These are phyloP conservation scores for Fistularia tabacaria DNA, from an alignment of 2,797 vertebrate species.

Conservation along the genomic window DNA sequence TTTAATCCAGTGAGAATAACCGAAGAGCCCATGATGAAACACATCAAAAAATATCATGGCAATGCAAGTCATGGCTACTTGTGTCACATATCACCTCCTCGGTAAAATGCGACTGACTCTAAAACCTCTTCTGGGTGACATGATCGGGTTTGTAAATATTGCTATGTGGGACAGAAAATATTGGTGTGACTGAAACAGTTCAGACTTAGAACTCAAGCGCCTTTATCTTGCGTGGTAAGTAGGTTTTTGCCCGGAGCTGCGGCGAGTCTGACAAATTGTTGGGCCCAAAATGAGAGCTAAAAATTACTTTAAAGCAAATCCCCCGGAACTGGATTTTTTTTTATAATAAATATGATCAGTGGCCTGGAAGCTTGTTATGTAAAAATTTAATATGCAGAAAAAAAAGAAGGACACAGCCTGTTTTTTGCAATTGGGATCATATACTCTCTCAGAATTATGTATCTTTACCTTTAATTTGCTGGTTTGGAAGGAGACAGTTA, in stretches of 20 bases:
- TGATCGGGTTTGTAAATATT: conserved; percentile 5
- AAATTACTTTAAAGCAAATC: conserved; percentile 26
- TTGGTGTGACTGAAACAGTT: conserved; percentile 7
- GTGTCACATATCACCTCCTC: too few species aligned
- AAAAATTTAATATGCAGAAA: conserved; percentile 1
- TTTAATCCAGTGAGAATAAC: too few species aligned
- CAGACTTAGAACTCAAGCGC: conserved; percentile 21
- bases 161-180: not conserved
- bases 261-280: conserved; percentile 25
- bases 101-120: not conserved
- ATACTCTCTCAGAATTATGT: not conserved
- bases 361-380: conserved; percentile 14
- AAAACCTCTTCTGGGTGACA: not conserved
- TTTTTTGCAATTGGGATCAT: not conserved
- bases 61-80: too few species aligned
- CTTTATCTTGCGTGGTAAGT: conserved; percentile 25
- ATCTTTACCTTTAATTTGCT: not conserved
- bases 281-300: conserved; percentile 24
- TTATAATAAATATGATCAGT: conserved; percentile 18
- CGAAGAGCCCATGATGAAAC: too few species aligned
- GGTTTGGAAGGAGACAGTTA: conserved; percentile 40
- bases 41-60: too few species aligned
- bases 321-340: conserved; percentile 17
- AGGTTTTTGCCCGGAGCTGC: conserved; percentile 23
- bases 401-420: not conserved